phyloP scores from a whole-genome alignment of 1,140 invertebrate species.

The Cotesia vestalis region DNA sequence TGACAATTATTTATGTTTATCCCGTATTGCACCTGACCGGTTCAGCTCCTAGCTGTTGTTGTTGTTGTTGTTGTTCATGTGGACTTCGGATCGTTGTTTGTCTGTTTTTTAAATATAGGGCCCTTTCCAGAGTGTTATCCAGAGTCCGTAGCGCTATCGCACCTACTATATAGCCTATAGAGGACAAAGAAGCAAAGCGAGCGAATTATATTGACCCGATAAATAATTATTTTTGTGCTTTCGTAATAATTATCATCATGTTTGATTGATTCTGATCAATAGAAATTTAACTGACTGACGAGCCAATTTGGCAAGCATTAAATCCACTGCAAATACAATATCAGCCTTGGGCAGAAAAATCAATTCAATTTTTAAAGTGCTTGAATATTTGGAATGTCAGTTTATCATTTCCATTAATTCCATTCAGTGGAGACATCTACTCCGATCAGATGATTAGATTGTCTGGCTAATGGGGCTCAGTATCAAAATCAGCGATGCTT shows the following conservation, averaged over 20 bases:
- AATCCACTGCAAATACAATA: no score
- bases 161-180: background rate
- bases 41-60: background rate
- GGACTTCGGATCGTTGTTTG: conserved; percentile 17
- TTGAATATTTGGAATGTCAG: no score
- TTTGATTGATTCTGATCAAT: background rate
- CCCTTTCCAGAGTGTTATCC: background rate
- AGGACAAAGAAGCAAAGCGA: background rate
- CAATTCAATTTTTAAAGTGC: no score
- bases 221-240: background rate
- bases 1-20: conserved; percentile 36
- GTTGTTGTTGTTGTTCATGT: no score
- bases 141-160: background rate
- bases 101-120: conserved; percentile 29
- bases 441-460: conserved; percentile 8
- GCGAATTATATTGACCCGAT: background rate
- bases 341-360: no score
- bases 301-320: no score
- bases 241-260: background rate
- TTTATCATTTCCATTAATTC: no score
- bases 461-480: background rate
- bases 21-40: conserved; percentile 7
- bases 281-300: no score
- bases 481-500: background rate
- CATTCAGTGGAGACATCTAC: no score